phyloP scores from a whole-genome alignment of 1,140 invertebrate species.

The Vanessa atalanta region DNA sequence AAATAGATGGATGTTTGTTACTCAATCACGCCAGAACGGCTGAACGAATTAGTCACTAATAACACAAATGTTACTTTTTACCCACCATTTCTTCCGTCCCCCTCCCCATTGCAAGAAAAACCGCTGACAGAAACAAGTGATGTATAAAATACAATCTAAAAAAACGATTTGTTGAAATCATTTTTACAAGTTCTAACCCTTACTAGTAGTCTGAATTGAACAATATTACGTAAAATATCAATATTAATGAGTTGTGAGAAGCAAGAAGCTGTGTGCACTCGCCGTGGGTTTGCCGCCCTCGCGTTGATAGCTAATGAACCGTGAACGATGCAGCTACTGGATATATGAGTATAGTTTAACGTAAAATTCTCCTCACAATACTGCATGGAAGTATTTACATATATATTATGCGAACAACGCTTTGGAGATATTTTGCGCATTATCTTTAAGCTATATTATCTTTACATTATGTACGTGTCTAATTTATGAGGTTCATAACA shows the following conservation, averaged over 20 bases:
- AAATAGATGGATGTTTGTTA: too few species aligned
- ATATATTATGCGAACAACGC: constrained; percentile 36
- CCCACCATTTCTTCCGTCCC: too few species aligned
- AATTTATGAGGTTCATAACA: constrained; percentile 14
- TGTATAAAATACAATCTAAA: not conserved
- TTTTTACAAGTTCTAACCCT: constrained; percentile 1
- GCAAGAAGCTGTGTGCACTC: constrained; percentile 43
- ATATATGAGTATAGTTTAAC: constrained; percentile 45
- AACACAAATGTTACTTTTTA: too few species aligned
- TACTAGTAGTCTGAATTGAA: constrained; percentile 7
- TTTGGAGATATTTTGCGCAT: constrained; percentile 41
- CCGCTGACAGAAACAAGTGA: too few species aligned
- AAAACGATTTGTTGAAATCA: not conserved
- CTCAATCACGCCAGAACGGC: too few species aligned
- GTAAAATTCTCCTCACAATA: constrained; percentile 38
- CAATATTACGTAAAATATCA: constrained; percentile 43
- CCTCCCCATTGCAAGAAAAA: too few species aligned
- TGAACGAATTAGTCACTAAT: too few species aligned
- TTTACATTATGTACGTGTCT: not conserved
- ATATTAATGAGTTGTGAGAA: constrained; percentile 51
- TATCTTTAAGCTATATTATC: constrained; percentile 19
- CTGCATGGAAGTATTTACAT: constrained; percentile 18
- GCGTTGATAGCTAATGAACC: constrained; percentile 55
- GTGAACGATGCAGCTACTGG: constrained; percentile 52
- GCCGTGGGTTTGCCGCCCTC: constrained; percentile 33